Conservation (phyloP, 1,140 invertebrate genomes). For the Galleria mellonella region DNA sequence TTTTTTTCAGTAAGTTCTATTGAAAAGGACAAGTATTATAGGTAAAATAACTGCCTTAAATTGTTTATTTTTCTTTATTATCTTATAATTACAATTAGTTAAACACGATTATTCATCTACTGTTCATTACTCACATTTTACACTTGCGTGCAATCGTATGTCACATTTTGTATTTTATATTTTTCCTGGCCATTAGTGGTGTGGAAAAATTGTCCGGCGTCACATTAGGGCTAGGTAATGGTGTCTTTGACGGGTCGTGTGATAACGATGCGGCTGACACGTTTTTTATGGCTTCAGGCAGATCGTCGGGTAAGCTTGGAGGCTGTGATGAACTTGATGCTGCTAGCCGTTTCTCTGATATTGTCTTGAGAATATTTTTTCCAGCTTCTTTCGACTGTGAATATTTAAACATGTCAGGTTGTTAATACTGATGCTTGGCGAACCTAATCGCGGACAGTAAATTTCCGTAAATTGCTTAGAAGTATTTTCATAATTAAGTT, state of each 20-base stretch:
- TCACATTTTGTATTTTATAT: slow-evolving; percentile 60
- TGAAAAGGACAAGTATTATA: too few relatives aligned
- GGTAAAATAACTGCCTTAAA: too few relatives aligned
- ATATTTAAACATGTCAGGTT: too few relatives aligned
- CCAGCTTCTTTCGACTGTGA: slow-evolving; percentile 92
- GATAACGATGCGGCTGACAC: slow-evolving; percentile 32
- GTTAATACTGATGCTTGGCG: too few relatives aligned
- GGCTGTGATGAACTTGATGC: slow-evolving; percentile 31
- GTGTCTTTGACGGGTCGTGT: slow-evolving; percentile 46
- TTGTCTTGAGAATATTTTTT: slow-evolving; percentile 89
- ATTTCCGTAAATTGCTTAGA: too few relatives aligned
- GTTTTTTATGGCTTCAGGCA: slow-evolving; percentile 55
- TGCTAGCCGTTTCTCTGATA: slow-evolving; percentile 72
- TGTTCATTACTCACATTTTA: slow-evolving; percentile 22
- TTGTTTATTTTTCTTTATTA: too few relatives aligned
- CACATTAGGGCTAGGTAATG: slow-evolving; percentile 40
- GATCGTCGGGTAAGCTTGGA: slow-evolving; percentile 36
- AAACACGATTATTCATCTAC: background rate
- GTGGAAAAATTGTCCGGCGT: slow-evolving; percentile 57
- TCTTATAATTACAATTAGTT: too few relatives aligned
- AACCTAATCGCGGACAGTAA: too few relatives aligned
- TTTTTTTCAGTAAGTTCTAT: too few relatives aligned
- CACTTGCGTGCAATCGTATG: slow-evolving; percentile 9
- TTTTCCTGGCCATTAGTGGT: slow-evolving; percentile 43
- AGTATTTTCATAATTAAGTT: too few relatives aligned